These are phyloP conservation scores for Poeciliopsis paucimaculata DNA, from an alignment of 2,797 vertebrate species.

Conservation along the genomic window DNA sequence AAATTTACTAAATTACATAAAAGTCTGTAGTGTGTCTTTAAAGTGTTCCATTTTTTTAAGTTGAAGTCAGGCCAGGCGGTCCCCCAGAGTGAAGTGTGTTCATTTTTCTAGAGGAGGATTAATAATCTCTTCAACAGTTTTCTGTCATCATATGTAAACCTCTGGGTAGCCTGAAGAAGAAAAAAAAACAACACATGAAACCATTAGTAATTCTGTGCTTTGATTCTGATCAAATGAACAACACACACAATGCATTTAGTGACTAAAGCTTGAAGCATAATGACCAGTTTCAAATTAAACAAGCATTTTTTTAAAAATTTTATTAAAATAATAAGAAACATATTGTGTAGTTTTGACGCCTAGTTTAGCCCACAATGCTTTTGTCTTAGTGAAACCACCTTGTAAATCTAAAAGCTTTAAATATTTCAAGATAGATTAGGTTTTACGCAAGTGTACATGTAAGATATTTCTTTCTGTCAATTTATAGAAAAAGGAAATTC, in stretches of 20 bases:
- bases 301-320: neutral
- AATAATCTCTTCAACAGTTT: slow-evolving; percentile 19
- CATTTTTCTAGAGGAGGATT: slow-evolving; percentile 26
- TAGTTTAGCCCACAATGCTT: neutral
- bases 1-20: slow-evolving; percentile 49
- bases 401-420: neutral
- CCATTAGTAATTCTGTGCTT: slow-evolving; percentile 13
- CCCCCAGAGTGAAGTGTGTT: slow-evolving; percentile 37
- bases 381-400: neutral
- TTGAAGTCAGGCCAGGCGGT: slow-evolving; percentile 19
- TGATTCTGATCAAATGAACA: slow-evolving; percentile 4
- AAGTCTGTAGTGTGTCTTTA: slow-evolving; percentile 68
- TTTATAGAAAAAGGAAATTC: neutral
- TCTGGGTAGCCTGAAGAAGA: slow-evolving; percentile 34
- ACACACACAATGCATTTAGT: neutral
- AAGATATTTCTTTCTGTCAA: neutral
- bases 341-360: neutral
- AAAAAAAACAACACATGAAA: neutral
- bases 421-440: neutral
- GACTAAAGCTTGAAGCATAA: neutral
- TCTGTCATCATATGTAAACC: slow-evolving; percentile 31
- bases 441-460: neutral
- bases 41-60: slow-evolving; percentile 54
- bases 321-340: neutral
- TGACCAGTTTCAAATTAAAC: neutral